phyloP scores from a whole-genome alignment of 2,888 invertebrate species.

The Bugulina stolonifera region DNA sequence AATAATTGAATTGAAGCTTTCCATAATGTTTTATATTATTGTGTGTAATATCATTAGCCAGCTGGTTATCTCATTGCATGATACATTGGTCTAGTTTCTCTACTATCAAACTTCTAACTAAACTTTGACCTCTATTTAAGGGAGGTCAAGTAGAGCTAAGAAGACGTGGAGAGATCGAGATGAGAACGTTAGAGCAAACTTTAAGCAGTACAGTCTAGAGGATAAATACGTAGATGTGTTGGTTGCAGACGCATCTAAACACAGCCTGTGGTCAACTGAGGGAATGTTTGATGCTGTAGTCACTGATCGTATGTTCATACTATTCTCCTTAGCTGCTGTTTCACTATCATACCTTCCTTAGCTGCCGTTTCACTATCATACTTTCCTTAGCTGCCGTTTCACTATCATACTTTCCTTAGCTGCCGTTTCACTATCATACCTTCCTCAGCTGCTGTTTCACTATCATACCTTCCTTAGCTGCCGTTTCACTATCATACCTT shows the following conservation, averaged over 20 bases:
- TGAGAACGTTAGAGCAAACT: constrained; percentile 81
- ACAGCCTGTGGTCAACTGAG: constrained; percentile 66
- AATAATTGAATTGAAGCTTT: too few relatives aligned
- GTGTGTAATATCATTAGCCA: too few relatives aligned
- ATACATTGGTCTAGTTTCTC: too few relatives aligned
- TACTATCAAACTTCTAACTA: too few relatives aligned
- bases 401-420: not conserved
- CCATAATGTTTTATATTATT: too few relatives aligned
- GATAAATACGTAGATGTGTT: constrained; percentile 76
- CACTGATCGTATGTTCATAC: constrained; percentile 67
- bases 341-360: not conserved
- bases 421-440: not conserved
- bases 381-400: not conserved
- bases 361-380: not conserved
- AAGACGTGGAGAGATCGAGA: constrained; percentile 60
- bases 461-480: not conserved
- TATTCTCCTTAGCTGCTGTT: not conserved
- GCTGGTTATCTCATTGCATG: too few relatives aligned
- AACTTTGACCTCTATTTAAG: constrained; percentile 35
- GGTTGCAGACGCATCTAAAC: constrained; percentile 79
- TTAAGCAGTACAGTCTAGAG: constrained; percentile 76
- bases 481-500: too few relatives aligned
- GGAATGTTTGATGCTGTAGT: constrained; percentile 82
- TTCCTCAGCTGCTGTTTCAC: not conserved
- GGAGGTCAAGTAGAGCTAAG: constrained; percentile 53